Evolutionary conservation across 1,140 invertebrate genomes (phyloP).

Genomic region (Neotoxoptera formosana): DNA sequence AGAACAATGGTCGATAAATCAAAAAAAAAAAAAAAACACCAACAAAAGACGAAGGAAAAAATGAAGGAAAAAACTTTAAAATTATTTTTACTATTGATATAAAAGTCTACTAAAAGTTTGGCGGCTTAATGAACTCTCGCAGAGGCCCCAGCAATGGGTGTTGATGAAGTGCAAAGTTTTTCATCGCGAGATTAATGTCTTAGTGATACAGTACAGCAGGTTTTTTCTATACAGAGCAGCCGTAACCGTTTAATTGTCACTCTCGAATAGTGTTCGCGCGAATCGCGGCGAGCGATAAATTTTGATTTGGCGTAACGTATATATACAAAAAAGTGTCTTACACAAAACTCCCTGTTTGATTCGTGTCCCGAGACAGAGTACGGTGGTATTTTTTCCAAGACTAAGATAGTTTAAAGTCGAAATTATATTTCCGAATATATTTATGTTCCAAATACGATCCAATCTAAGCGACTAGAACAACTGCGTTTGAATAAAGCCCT

Average conservation of each 20-base stretch:
- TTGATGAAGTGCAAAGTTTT: not conserved
- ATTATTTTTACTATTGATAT: slow-evolving; percentile 32
- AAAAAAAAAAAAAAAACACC: no score
- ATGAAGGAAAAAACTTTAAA: not conserved
- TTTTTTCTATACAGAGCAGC: not conserved
- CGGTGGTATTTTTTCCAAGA: no score
- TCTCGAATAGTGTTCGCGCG: not conserved
- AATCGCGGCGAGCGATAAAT: not conserved
- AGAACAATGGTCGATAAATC: slow-evolving; percentile 35
- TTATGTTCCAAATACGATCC: no score
- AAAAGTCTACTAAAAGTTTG: slow-evolving; percentile 15
- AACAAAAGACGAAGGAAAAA: not conserved
- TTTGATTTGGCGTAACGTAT: not conserved
- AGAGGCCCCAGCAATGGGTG: not conserved
- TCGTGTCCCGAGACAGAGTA: not conserved
- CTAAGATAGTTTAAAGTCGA: no score
- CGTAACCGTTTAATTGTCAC: not conserved
- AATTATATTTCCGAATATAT: no score
- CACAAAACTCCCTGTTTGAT: accelerated
- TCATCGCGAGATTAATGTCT: not conserved
- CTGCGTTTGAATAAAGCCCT: not conserved
- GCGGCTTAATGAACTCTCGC: slow-evolving; percentile 18
- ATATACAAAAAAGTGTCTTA: not conserved
- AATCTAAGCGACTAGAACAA: not conserved
- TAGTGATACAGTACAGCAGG: not conserved